Conservation (phyloP, 2,113 vertebrate species). For the Micromys minutus region DNA sequence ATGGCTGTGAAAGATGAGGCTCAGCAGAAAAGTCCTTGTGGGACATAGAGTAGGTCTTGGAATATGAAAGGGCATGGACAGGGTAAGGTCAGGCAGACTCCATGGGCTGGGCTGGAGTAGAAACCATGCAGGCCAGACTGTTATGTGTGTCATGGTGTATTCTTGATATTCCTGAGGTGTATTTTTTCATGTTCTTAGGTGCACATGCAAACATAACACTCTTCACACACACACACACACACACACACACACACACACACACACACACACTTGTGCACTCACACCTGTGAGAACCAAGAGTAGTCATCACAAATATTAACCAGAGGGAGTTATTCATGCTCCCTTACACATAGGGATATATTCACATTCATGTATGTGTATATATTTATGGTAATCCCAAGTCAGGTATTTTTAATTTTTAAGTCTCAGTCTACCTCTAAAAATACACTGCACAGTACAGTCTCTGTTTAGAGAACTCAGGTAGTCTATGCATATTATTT, state of each 20-base stretch:
- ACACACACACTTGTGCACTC: no score
- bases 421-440: neutral
- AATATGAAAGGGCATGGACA: neutral
- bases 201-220: no score
- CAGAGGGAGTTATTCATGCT: neutral
- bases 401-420: neutral
- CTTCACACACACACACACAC: rapidly evolving
- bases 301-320: neutral
- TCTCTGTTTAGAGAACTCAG: conserved; percentile 73
- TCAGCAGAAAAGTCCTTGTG: neutral
- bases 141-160: neutral
- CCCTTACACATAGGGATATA: no score
- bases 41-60: no score
- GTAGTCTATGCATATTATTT: conserved; percentile 70
- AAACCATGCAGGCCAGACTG: neutral
- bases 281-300: neutral
- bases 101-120: neutral
- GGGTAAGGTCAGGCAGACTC: neutral
- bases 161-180: neutral
- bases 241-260: no score
- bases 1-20: neutral
- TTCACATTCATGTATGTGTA: neutral
- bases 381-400: neutral
- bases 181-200: neutral
- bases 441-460: neutral